Conservation (phyloP, 2,113 vertebrate genomes). For the Carassius carassius region DNA sequence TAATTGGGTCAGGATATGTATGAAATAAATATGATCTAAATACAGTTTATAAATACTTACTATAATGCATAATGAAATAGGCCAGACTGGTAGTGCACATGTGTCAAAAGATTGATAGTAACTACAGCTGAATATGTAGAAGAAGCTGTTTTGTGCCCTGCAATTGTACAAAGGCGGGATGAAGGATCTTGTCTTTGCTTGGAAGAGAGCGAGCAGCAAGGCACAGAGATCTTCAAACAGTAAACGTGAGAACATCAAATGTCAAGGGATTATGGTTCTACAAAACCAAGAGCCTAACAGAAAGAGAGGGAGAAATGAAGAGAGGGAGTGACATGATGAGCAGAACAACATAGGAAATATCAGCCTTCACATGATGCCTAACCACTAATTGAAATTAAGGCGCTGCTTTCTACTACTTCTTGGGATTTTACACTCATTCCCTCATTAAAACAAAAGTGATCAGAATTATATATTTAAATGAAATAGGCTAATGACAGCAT, state of each 20-base stretch:
- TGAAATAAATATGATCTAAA: neutral
- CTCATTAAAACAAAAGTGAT: constrained; percentile 19
- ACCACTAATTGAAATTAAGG: constrained; percentile 63
- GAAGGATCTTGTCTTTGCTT: constrained; percentile 25
- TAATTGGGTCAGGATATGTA: neutral
- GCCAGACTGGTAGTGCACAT: neutral
- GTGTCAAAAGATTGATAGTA: neutral
- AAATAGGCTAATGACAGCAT: neutral
- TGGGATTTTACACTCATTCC: constrained; percentile 27
- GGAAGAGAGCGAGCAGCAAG: constrained; percentile 43
- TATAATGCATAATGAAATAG: neutral
- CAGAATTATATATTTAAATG: neutral
- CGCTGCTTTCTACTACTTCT: neutral
- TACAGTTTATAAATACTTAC: neutral
- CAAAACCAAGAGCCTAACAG: constrained; percentile 2
- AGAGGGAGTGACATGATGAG: constrained; percentile 37
- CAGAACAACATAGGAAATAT: constrained; percentile 28
- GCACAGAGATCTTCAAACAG: constrained; percentile 42
- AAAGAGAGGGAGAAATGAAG: neutral
- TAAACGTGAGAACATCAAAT: constrained; percentile 49
- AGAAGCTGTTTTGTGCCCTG: neutral
- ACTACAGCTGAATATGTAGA: constrained; percentile 6
- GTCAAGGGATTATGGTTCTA: constrained; percentile 52
- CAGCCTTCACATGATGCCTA: constrained; percentile 56
- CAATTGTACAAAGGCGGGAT: constrained; percentile 4